Base-by-base conservation (phyloP, 2,888 invertebrate species). In the Leptogaster cylindrica region DNA sequence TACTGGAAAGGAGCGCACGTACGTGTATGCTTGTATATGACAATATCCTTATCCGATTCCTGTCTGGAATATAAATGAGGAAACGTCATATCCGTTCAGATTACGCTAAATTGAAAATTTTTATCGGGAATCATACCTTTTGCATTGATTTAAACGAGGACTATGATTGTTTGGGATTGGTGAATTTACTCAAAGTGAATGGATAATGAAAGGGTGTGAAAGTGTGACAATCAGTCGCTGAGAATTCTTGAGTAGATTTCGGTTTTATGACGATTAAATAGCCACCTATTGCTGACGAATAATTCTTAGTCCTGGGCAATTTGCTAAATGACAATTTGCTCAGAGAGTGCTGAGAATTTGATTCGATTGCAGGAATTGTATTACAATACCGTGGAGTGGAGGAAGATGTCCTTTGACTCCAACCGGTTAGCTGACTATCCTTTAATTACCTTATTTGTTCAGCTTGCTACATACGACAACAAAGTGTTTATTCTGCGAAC, bases 61-160 rank as follows among this genome's bases (percentile, higher is more conserved):
- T 44, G 61, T 44, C 61, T 41, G 44, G 61, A 61, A 61, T 61
- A 61, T 61, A 61, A 61, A 61, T 61, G 61, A 61, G 44, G 44
- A 61, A 61, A 61, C 44, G 61, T 61, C 61, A 61, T 44, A 61
- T 61, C 61, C 61, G 61, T 28, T 61, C 61, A 61, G 61, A 61
- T 61, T 61, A 61, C 61, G 61, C 44, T 61, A 61, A 61, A 61
- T 61, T 61, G 61, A 61, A 61, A 61, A 28, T 61, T 61, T 61
- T 61, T 61, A 61, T 61, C 61, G 61, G 28, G 61, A 61, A 44
- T 44, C 61, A 61, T 61, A 61, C 28, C 61, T 61, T 61, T 41
- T 61, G 61, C 61, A 61, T 61, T 61, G 61, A 61, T 61, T 61
- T 61, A 44, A 61, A 61, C 61, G 61, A 61, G 28, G 16, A 44